Evolutionary conservation across 1,140 invertebrate species (phyloP).

Genomic region (Yoshiicerus persimilis): DNA sequence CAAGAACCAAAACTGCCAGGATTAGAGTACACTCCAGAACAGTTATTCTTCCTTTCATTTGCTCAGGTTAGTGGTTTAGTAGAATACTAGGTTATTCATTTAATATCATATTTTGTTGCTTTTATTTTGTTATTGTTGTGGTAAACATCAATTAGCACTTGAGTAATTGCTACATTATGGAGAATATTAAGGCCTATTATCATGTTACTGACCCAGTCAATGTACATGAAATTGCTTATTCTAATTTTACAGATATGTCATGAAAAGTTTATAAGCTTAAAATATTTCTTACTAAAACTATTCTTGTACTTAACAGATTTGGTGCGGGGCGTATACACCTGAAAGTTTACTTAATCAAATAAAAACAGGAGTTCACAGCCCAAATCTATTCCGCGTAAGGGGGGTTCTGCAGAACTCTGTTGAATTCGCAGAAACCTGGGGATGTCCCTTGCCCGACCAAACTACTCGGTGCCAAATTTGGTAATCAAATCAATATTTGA

Average conservation of each 20-base stretch:
- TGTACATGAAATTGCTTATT: not conserved
- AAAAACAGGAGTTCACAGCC: slow-evolving; percentile 64
- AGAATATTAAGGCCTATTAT: not conserved
- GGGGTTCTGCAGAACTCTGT: slow-evolving; percentile 80
- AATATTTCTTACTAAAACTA: not conserved
- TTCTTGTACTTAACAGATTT: not conserved
- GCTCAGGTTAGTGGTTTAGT: slow-evolving; percentile 65
- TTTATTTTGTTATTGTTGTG: too few species aligned
- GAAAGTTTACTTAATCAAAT: slow-evolving; percentile 29
- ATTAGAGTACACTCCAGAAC: slow-evolving; percentile 72
- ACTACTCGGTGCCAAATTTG: not conserved
- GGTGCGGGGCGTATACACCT: slow-evolving; percentile 30
- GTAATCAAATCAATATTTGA: not conserved
- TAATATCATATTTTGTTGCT: not conserved
- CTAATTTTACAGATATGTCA: too few species aligned
- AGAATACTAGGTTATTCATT: not conserved
- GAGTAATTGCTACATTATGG: not conserved
- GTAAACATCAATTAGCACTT: not conserved
- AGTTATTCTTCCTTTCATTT: slow-evolving; percentile 87
- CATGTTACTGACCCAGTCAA: not conserved
- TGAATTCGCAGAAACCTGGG: slow-evolving; percentile 80
- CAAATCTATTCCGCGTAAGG: slow-evolving; percentile 71
- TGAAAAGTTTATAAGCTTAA: too few species aligned
- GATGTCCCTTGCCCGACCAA: slow-evolving; percentile 61
- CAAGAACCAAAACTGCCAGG: slow-evolving; percentile 61